phyloP scores from a whole-genome alignment of 2,888 invertebrate genomes.

The Timandra comae region DNA sequence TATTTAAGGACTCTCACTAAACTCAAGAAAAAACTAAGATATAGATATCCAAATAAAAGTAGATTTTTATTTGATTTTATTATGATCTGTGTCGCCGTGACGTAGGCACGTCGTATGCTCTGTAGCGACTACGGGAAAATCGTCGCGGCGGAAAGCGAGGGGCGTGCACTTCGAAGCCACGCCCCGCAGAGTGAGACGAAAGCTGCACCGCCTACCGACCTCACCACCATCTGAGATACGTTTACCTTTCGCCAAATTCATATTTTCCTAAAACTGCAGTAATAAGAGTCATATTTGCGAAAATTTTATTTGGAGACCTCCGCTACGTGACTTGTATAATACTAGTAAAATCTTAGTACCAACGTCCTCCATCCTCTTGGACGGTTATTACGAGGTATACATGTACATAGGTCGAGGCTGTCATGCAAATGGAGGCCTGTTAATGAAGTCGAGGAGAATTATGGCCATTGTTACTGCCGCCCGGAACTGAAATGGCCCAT shows the following conservation, averaged over 20 bases:
- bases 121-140: conserved; percentile 30
- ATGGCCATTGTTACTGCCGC: conserved; percentile 72
- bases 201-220: conserved; percentile 57
- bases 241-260: conserved; percentile 27
- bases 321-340: conserved; percentile 17
- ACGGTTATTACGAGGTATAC: conserved; percentile 55
- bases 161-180: conserved; percentile 58
- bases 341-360: conserved; percentile 36
- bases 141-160: conserved; percentile 30
- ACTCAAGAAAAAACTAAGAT: too few species aligned
- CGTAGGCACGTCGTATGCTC: conserved; percentile 18
- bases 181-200: conserved; percentile 55
- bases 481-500: conserved; percentile 66
- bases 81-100: too few species aligned
- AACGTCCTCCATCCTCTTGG: conserved; percentile 44
- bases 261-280: conserved; percentile 16
- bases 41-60: too few species aligned
- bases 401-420: conserved; percentile 53
- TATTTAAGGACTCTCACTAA: too few species aligned
- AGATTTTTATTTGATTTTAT: too few species aligned
- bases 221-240: conserved; percentile 31
- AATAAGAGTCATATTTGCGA: conserved; percentile 37
- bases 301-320: neutral
- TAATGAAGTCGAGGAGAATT: conserved; percentile 75
- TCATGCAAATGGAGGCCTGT: conserved; percentile 76